These are phyloP conservation scores for Amphiprion clarkii DNA, from an alignment of 2,797 vertebrate genomes.

Conservation along the genomic window DNA sequence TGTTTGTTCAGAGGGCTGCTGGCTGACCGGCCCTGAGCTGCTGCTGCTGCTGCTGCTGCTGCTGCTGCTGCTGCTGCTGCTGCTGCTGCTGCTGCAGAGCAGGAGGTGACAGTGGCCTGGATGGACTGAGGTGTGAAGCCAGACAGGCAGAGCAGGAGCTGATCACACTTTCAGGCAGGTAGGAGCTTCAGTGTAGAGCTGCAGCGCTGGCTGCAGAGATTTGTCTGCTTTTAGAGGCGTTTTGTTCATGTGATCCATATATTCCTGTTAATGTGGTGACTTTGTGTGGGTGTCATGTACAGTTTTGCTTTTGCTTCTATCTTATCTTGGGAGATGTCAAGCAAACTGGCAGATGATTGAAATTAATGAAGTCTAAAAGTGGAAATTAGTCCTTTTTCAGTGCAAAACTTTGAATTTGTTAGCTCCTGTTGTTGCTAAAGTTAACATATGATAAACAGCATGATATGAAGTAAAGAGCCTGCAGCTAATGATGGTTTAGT, in stretches of 20 bases:
- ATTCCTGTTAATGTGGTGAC: not conserved
- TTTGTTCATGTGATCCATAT: not conserved
- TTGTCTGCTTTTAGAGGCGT: constrained; percentile 5
- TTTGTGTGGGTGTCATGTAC: not conserved
- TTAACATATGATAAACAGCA: not conserved
- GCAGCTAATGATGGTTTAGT: not conserved
- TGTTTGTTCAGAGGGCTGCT: constrained; percentile 72
- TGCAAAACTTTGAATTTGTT: not conserved
- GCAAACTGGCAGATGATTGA: no score
- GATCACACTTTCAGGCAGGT: constrained; percentile 49
- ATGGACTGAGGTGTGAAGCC: constrained; percentile 45
- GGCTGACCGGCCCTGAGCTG: constrained; percentile 40
- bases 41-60: constrained; percentile 29
- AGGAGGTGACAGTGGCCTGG: constrained; percentile 44
- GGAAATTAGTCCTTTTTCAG: no score
- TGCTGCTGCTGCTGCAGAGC: constrained; percentile 44
- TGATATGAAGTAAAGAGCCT: not conserved
- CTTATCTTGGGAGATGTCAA: not conserved
- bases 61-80: not conserved
- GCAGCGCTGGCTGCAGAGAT: not conserved
- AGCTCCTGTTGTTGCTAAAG: not conserved
- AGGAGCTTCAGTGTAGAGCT: constrained; percentile 13
- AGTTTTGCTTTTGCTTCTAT: not conserved
- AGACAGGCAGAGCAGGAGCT: constrained; percentile 30
- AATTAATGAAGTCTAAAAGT: not conserved